Base-by-base conservation (phyloP, 2,797 vertebrate species). In the Bucorvus abyssinicus region DNA sequence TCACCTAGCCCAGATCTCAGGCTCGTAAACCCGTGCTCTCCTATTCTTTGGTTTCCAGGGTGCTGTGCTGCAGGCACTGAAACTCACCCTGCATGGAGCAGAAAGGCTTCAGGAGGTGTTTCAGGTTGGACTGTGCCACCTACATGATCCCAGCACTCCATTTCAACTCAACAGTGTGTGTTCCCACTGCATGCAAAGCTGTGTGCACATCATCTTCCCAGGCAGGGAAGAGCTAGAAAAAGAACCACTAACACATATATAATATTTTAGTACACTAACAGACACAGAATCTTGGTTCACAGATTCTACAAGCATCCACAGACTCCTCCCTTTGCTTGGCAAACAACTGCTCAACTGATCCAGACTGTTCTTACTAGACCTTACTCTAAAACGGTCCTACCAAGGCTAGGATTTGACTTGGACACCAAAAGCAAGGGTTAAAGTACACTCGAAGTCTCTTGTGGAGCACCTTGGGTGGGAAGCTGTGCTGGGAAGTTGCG, bases 111-210 rank as follows among this genome's bases (percentile, higher is more conserved):
- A 55, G 63, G 40, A 68, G 7, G 21, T 1, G 1, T 19, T 30
- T 4, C 1, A 1, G 6, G 40, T 34, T 29, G 42, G 32, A n/a
- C 2, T 18, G 22, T 55, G 40, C 40, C 55, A 44, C 15, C 40
- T 71, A 32, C 8, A 1, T 36, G 34, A 67, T 36, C 24, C 53
- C 22, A 60, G 36, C 12, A 1, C 26, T n/a, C 30, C 24, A 20
- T 36, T 57, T 50, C 63, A 70, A 34, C n/a, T 53, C 70, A 76
- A 47, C 12, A 57, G 38, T 0, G 0, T 12, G 6, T 1, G 0
- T n/a, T 69, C 14, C 27, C 24, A 8, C 12, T 57, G 30, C 5
- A 3, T 6, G 49, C 36, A 56, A 69, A 83, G 56, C 34, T 1
- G 0, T 7, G 19, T 2, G 1, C 47, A 13, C 14, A n/a, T 11